Percentiles rank a stretch among this genome's conserved stretches.
phyloP scores from a whole-genome alignment of 92 coral and sea anemone genomes.

The Zoanthus sansibaricus region DNA sequence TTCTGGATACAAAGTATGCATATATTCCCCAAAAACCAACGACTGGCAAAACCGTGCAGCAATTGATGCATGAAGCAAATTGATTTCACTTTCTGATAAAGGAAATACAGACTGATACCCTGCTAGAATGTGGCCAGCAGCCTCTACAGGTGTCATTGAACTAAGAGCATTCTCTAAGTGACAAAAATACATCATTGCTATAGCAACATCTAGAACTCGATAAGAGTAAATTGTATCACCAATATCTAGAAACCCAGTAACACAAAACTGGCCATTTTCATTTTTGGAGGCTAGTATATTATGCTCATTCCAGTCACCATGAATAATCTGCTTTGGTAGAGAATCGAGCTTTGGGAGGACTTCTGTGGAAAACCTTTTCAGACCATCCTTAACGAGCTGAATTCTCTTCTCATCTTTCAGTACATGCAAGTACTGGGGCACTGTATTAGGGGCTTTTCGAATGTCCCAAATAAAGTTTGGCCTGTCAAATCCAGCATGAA shows the following conservation, averaged over 20 bases:
- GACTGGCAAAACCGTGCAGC: slow-evolving; percentile 58
- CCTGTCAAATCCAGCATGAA: slow-evolving; percentile 30
- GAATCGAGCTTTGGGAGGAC: slow-evolving; percentile 60
- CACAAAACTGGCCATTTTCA: neutral
- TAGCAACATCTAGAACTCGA: slow-evolving; percentile 59
- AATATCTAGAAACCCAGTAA: slow-evolving; percentile 56
- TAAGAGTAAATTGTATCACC: slow-evolving; percentile 46
- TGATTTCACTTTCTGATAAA: slow-evolving; percentile 43
- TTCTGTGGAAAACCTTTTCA: slow-evolving; percentile 22
- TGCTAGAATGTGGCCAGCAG: slow-evolving; percentile 47
- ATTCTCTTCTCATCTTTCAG: slow-evolving; percentile 33
- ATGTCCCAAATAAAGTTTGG: slow-evolving; percentile 41
- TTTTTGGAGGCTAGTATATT: slow-evolving; percentile 53
- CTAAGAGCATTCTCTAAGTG: slow-evolving; percentile 19
- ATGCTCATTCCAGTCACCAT: slow-evolving; percentile 69
- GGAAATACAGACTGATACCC: slow-evolving; percentile 67
- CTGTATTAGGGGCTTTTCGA: slow-evolving; percentile 17
- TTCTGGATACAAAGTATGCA: slow-evolving; percentile 14
- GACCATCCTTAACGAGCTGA: slow-evolving; percentile 32
- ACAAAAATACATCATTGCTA: slow-evolving; percentile 56
- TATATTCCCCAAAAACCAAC: slow-evolving; percentile 56
- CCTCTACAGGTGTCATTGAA: slow-evolving; percentile 25
- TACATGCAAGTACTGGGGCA: slow-evolving; percentile 20
- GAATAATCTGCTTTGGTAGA: slow-evolving; percentile 76
- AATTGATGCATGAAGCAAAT: slow-evolving; percentile 34